Percentiles rank a stretch among this genome's conserved stretches.
Conservation (phyloP, 2,113 vertebrate genomes). For the Hippolais icterina region DNA sequence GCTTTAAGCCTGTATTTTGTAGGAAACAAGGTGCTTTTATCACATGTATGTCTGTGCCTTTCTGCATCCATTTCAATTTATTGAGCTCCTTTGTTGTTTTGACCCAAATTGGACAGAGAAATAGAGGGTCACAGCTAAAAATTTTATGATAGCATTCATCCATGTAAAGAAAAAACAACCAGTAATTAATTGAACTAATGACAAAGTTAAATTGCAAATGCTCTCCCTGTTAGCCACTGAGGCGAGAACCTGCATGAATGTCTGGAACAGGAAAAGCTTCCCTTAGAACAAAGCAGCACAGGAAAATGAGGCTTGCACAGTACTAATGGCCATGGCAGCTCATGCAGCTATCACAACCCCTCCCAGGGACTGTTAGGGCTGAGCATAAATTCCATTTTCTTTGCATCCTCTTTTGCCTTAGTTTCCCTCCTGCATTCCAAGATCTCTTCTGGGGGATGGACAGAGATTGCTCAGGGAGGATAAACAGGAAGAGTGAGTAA, state of each 20-base stretch:
- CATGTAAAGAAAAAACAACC: neutral
- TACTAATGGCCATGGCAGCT: neutral
- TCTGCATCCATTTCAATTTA: neutral
- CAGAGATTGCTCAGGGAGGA: neutral
- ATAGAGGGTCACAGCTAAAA: neutral
- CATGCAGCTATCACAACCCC: neutral
- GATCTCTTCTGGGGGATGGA: neutral
- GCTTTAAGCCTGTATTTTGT: neutral
- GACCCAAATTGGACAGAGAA: neutral
- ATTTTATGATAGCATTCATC: neutral
- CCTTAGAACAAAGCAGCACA: neutral
- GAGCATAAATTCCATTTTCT: neutral
- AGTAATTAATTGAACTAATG: neutral
- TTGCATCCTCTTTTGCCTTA: neutral
- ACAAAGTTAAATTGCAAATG: neutral
- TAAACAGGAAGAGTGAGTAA: neutral
- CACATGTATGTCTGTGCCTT: neutral
- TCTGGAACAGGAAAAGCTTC: neutral
- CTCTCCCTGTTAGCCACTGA: neutral
- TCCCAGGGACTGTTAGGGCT: accelerated
- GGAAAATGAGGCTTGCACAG: neutral
- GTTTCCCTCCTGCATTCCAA: neutral
- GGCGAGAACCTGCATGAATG: neutral
- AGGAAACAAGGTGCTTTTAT: neutral
- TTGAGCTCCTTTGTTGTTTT: neutral